phyloP scores from a whole-genome alignment of 2,888 invertebrate species.

The Limenitis camilla region DNA sequence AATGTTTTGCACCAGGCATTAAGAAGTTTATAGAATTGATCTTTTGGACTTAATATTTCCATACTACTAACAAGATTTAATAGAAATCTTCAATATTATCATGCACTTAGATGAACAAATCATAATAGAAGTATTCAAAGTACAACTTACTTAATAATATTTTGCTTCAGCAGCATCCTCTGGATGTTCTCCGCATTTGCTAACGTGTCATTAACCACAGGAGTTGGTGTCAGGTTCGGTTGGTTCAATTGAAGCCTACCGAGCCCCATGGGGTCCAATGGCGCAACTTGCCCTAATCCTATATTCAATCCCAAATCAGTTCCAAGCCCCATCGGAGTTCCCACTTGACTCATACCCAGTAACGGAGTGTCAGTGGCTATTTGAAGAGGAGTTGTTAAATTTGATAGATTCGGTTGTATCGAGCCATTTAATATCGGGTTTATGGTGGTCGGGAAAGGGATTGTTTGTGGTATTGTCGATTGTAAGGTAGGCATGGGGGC shows the following conservation, averaged over 20 bases:
- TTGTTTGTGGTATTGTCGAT: conserved; percentile 23
- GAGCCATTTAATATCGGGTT: conserved; percentile 38
- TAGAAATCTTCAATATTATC: not conserved
- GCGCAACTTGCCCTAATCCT: conserved; percentile 28
- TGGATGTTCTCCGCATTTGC: conserved; percentile 65
- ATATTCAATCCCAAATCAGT: conserved; percentile 43
- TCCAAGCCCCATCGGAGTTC: conserved; percentile 47
- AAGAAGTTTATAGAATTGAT: no score
- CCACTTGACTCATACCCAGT: conserved; percentile 53
- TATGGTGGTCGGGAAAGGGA: conserved; percentile 30
- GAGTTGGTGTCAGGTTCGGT: conserved; percentile 42
- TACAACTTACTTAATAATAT: conserved; percentile 64
- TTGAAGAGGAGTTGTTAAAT: conserved; percentile 56
- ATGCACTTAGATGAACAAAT: not conserved
- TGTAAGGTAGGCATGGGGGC: conserved; percentile 26
- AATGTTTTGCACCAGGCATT: no score
- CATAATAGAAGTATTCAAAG: not conserved
- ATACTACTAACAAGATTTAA: not conserved
- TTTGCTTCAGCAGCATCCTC: conserved; percentile 68
- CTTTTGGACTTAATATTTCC: no score
- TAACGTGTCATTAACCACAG: conserved; percentile 37
- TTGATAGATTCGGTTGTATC: conserved; percentile 40
- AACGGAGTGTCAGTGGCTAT: conserved; percentile 58
- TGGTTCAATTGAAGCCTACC: conserved; percentile 35
- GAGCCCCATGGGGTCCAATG: conserved; percentile 31